Percentiles rank a stretch among this genome's conserved stretches.
Conservation (phyloP, 2,113 vertebrate genomes). For the Camelus dromedarius region DNA sequence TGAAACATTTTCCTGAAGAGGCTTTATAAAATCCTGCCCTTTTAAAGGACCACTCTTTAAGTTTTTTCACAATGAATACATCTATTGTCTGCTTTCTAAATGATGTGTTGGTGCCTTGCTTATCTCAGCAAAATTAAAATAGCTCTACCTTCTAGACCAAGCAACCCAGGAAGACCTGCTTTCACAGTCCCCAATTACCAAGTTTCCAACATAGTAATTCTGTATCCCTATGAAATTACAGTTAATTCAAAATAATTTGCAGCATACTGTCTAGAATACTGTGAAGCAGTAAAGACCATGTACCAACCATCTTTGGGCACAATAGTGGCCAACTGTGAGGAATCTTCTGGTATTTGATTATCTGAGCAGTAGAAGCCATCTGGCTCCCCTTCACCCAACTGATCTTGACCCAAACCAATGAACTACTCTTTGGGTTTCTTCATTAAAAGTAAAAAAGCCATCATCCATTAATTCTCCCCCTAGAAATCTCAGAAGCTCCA, state of each 20-base stretch:
- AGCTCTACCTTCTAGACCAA: not conserved
- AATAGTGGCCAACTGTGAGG: not conserved
- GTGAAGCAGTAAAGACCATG: not conserved
- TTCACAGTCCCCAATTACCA: not conserved
- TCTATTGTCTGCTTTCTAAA: not conserved
- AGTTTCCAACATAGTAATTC: not conserved
- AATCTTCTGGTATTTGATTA: not conserved
- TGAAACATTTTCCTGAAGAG: not conserved
- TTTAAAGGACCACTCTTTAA: not conserved
- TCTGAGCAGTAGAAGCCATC: not conserved
- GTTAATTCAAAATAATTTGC: not conserved
- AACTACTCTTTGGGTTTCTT: not conserved
- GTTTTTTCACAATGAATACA: not conserved
- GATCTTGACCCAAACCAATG: not conserved
- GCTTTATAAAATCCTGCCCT: not conserved
- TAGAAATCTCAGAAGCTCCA: not conserved
- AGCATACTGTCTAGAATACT: not conserved
- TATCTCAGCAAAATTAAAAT: not conserved
- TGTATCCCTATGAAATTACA: not conserved
- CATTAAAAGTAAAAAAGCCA: no score
- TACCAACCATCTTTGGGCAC: not conserved
- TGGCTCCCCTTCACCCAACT: not conserved
- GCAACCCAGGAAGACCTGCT: not conserved
- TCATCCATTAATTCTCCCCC: not conserved
- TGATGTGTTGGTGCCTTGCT: not conserved